Conservation (phyloP, 2,888 invertebrate genomes). For the Mactromeris polynyma region DNA sequence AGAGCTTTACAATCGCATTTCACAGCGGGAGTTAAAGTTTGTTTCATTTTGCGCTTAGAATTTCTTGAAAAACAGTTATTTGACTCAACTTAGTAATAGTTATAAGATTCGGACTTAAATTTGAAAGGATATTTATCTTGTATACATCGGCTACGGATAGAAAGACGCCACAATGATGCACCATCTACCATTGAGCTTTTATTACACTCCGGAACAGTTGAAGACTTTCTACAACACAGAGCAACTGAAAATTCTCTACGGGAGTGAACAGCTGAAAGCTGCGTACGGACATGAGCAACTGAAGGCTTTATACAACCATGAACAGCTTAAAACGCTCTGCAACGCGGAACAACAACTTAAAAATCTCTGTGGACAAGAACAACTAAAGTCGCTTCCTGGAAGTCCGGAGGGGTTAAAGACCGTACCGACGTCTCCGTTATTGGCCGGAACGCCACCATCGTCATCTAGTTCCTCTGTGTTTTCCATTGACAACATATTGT, state of each 20-base stretch:
- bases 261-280: slow-evolving; percentile 64
- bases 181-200: slow-evolving; percentile 66
- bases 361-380: slow-evolving; percentile 48
- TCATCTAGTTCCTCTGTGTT: slow-evolving; percentile 61
- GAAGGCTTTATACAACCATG: slow-evolving; percentile 64
- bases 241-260: slow-evolving; percentile 63
- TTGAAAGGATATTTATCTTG: not conserved
- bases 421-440: slow-evolving; percentile 59
- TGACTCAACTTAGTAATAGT: not conserved
- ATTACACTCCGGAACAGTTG: slow-evolving; percentile 69
- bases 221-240: slow-evolving; percentile 65
- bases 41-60: slow-evolving; percentile 7
- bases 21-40: slow-evolving; percentile 9
- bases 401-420: slow-evolving; percentile 64
- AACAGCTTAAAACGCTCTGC: slow-evolving; percentile 63
- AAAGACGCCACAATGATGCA: slow-evolving; percentile 54
- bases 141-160: not conserved
- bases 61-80: not conserved
- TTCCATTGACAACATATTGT: slow-evolving; percentile 69
- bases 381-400: slow-evolving; percentile 56
- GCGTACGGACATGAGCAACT: slow-evolving; percentile 65
- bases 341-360: slow-evolving; percentile 59
- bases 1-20: slow-evolving; percentile 44
- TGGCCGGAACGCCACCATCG: slow-evolving; percentile 50
- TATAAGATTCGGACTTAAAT: not conserved